Percentiles rank a stretch among this genome's conserved stretches.
phyloP scores from a whole-genome alignment of 2,888 invertebrate genomes.

The Kuschelorhynchus macadamiae region DNA sequence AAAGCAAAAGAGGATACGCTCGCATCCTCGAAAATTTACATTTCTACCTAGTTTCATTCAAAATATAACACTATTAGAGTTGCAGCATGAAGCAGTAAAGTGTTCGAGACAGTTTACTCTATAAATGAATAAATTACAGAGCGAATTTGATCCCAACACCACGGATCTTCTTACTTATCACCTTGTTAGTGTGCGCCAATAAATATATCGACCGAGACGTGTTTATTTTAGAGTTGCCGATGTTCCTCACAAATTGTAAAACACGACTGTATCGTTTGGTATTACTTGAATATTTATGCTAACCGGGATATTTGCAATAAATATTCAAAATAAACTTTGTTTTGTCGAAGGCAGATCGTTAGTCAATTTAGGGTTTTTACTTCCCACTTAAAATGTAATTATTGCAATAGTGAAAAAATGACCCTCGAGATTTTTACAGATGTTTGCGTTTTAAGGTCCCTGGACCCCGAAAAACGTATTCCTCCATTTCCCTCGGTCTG shows the following conservation, averaged over 20 bases:
- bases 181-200: conserved; percentile 37
- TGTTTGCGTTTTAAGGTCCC: too few relatives aligned
- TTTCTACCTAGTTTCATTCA: conserved; percentile 36
- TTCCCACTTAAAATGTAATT: too few relatives aligned
- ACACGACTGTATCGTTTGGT: conserved; percentile 13
- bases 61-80: conserved; percentile 39
- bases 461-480: too few relatives aligned
- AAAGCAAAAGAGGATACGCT: conserved; percentile 6
- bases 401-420: too few relatives aligned
- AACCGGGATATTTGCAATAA: conserved; percentile 1
- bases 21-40: conserved; percentile 35
- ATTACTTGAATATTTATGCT: conserved; percentile 16
- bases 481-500: too few relatives aligned
- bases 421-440: too few relatives aligned
- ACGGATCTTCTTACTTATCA: conserved; percentile 38
- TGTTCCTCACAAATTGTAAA: conserved; percentile 17
- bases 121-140: conserved; percentile 46
- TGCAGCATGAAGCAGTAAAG: conserved; percentile 37
- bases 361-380: not conserved
- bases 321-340: conserved; percentile 15
- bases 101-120: conserved; percentile 42
- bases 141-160: conserved; percentile 38
- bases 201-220: conserved; percentile 23
- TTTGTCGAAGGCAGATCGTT: not conserved
- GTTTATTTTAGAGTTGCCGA: conserved; percentile 24